Base-by-base conservation (phyloP, 2,113 vertebrate genomes). In the Strix aluco region DNA sequence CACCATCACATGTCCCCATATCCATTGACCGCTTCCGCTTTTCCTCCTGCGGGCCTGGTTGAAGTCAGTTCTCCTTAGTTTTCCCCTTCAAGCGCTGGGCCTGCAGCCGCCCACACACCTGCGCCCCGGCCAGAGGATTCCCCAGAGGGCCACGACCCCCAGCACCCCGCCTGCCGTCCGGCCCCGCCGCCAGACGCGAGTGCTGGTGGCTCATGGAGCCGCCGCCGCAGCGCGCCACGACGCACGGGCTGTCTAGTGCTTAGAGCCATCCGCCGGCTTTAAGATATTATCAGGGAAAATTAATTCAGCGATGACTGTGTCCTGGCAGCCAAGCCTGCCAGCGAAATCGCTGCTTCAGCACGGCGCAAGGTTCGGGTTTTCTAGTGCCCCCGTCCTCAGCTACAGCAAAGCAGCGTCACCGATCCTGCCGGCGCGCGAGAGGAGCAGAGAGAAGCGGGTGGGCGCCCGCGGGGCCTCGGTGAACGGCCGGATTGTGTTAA, bases 161-260 rank as follows among this genome's bases (percentile, higher is more conserved):
- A 38, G 27, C 2, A 27, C 5, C 5, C 49, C 12, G 9, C 36
- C 23, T 2, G 21, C 51, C 11, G 25, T 30, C 78, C 83, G 8
- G 23, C 49, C 74, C 26, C 51, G 16, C 15, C 7, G 44, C 2
- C n/a, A 3, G 26, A 7, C 34, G 19, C 5, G 0, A 0, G 44
- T 3, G 29, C 3, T 13, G 57, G 44, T 44, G 44, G 44, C 44
- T 44, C 44, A 17, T 44, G 44, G 44, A 44, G 44, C 44, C 7
- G 44, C 44, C 17, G 38, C 12, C 40, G 3, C 61, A 5, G 62
- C 52, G 5, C 38, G 59, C 54, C n/a, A 0, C 9, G 9, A 69
- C 10, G 4, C 29, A 20, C 23, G 7, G 27, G 4, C 42, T 27
- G 49, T 10, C 83, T 20, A 4, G 59, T 2, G n/a, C 77, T 38